These are phyloP conservation scores for Sandelia bainsii DNA, from an alignment of 2,797 vertebrate species.

Conservation along the genomic window DNA sequence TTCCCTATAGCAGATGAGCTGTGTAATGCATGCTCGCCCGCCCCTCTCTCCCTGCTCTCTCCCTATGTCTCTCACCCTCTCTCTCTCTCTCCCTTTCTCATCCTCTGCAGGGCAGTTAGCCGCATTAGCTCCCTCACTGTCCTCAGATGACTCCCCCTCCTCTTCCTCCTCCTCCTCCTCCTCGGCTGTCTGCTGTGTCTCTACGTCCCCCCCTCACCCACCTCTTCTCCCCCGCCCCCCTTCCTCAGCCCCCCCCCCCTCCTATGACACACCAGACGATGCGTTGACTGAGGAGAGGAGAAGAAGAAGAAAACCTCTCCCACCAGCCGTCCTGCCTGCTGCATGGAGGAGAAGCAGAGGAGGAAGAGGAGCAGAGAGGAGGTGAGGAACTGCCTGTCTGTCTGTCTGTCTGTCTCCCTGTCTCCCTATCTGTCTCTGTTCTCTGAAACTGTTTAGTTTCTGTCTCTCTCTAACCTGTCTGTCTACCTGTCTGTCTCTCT, in stretches of 20 bases:
- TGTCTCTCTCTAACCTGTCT: not conserved
- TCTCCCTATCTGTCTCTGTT: conserved; percentile 22
- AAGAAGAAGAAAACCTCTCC: conserved; percentile 73
- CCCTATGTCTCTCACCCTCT: conserved; percentile 26
- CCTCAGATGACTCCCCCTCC: conserved; percentile 84
- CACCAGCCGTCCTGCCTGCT: conserved; percentile 70
- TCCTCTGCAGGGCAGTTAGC: conserved; percentile 82
- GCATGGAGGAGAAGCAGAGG: conserved; percentile 73
- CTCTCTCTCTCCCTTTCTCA: conserved; percentile 41
- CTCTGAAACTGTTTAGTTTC: conserved; percentile 16
- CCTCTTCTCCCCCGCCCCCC: conserved; percentile 43
- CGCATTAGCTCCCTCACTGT: conserved; percentile 81
- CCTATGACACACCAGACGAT: conserved; percentile 85
- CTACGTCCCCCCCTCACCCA: conserved; percentile 52
- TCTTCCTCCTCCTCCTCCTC: conserved; percentile 64
- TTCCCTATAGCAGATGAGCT: conserved; percentile 39
- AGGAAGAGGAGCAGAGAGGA: conserved; percentile 70
- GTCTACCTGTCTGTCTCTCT: conserved; percentile 21
- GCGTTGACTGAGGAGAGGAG: conserved; percentile 84
- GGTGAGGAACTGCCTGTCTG: conserved; percentile 59
- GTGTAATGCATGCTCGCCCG: conserved; percentile 48
- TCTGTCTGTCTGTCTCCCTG: conserved; percentile 32
- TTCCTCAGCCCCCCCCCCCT: conserved; percentile 54
- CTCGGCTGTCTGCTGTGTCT: conserved; percentile 80
- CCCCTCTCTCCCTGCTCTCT: conserved; percentile 36